Base-by-base conservation (phyloP, 2,888 invertebrate species). In the Callimorpha dominula region DNA sequence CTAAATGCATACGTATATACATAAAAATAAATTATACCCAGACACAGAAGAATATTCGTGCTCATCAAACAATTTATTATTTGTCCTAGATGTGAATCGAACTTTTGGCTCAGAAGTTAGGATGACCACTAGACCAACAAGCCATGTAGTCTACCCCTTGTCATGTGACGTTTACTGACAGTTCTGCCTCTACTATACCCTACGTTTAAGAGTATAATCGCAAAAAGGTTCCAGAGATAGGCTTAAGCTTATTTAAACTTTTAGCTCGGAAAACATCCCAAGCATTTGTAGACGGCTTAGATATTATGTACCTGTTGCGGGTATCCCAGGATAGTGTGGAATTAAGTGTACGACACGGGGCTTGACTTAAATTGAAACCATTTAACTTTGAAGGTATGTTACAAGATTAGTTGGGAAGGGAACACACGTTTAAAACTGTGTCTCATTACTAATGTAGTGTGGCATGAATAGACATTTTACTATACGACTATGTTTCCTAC, bases 221-320 rank as follows among this genome's bases (percentile, higher is more conserved):
- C 63, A 72, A 75, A 72, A 72, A 72, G 68, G n/a, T 14, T 57
- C 70, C 54, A 14, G 66, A 43, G 64, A 57, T 69, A 75, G 67
- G 52, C 62, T 66, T 69, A 68, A 67, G 57, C 76, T 68, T 72
- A 67, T 75, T 77, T 72, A 73, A 74, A 78, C 60, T 72, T 74
- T 63, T 57, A 70, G 49, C 66, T 65, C 5, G 65, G 72, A 66
- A 75, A 82, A 71, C 71, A 43, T 49, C 49, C 50, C 31, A 60
- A 43, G 50, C 63, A 63, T 69, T 69, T 40, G 69, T 69, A n/a
- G n/a, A 12, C 17, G 57, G 68, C 60, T 68, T 68, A 60, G 60
- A 31, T 14, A 31, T 31, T 31, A 42, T 31, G 3, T 71, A 71
- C 71, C 66, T 71, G 71, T 71, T 67, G 71, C 71, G 66, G 50